phyloP scores from a whole-genome alignment of 2,797 vertebrate species.

The Chelidonichthys spinosus region DNA sequence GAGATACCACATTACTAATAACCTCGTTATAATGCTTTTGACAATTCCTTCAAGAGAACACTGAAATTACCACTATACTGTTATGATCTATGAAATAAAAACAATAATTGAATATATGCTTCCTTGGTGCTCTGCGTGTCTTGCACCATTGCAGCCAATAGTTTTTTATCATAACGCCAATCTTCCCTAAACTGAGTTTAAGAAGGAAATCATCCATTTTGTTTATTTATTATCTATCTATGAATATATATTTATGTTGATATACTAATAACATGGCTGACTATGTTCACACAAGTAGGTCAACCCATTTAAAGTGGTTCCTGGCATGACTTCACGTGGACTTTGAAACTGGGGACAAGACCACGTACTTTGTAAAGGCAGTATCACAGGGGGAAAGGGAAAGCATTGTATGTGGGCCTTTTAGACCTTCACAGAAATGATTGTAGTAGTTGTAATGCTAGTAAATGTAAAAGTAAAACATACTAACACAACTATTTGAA shows the following conservation, averaged over 20 bases:
- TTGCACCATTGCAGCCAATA: neutral
- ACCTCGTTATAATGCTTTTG: neutral
- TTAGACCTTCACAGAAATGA: neutral
- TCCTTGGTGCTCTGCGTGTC: neutral
- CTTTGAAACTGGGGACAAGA: conserved; percentile 14
- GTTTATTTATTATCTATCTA: neutral
- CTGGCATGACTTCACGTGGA: conserved; percentile 11
- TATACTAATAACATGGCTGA: neutral
- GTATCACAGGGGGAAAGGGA: neutral
- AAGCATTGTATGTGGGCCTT: neutral
- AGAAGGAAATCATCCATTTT: neutral
- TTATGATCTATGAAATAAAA: conserved; percentile 9
- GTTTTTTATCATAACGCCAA: neutral
- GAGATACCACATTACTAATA: neutral
- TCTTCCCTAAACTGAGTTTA: neutral
- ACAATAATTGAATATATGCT: neutral
- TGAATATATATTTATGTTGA: neutral
- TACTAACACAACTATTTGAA: neutral
- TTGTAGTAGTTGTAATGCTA: neutral
- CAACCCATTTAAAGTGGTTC: neutral
- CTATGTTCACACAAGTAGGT: neutral
- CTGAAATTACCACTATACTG: neutral
- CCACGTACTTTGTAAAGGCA: neutral
- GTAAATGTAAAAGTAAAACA: neutral
- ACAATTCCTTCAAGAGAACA: neutral